Conservation (phyloP, 2,113 vertebrate species). For the Tretioscincus oriximinensis region DNA sequence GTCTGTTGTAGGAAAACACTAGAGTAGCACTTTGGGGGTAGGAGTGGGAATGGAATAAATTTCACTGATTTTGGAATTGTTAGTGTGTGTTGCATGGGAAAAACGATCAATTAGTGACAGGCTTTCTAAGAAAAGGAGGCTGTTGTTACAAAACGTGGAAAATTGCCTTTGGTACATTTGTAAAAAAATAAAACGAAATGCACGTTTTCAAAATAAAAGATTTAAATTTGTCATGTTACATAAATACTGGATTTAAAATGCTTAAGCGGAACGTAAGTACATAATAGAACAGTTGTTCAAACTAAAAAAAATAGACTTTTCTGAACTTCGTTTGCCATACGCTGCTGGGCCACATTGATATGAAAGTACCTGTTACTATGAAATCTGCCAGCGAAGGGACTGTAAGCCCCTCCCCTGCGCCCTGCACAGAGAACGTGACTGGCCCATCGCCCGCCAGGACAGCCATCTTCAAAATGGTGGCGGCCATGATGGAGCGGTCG, state of each 20-base stretch:
- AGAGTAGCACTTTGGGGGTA: conserved; percentile 46
- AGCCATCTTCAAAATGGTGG: no score
- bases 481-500: no score
- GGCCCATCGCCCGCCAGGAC: no score
- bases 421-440: no score
- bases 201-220: conserved; percentile 48
- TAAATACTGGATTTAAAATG: not conserved
- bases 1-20: conserved; percentile 43
- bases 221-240: not conserved
- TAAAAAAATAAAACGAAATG: conserved; percentile 42
- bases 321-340: no score
- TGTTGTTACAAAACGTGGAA: conserved; percentile 27
- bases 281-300: no score
- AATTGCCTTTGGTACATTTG: conserved; percentile 19
- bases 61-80: conserved; percentile 29
- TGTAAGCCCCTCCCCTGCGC: no score
- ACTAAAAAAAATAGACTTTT: no score
- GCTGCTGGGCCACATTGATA: no score
- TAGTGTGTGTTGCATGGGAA: conserved; percentile 2
- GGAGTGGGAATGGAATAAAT: conserved; percentile 49
- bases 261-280: no score
- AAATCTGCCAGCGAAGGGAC: no score
- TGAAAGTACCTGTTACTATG: no score
- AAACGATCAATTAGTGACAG: conserved; percentile 39
- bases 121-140: conserved; percentile 63